Evolutionary conservation across 2,888 invertebrate species (phyloP).

Genomic region (Cryptus armator): DNA sequence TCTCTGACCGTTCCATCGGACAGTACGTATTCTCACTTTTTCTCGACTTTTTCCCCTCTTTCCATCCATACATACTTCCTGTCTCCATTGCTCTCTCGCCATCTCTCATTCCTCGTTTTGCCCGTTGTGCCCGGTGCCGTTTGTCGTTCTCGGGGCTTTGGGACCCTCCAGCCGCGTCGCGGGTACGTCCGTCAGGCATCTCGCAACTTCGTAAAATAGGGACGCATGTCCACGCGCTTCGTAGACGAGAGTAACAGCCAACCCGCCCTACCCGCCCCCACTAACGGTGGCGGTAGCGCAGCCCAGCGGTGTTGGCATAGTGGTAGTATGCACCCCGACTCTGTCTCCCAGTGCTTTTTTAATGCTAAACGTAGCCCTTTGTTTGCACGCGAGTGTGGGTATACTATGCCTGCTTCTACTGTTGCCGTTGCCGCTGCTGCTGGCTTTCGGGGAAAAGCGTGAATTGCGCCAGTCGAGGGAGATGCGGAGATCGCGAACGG

Average conservation of each 20-base stretch:
- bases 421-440: constrained; percentile 27
- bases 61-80: constrained; percentile 6
- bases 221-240: constrained; percentile 72
- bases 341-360: constrained; percentile 77
- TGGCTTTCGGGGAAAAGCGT: constrained; percentile 45
- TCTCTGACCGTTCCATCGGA: constrained; percentile 2
- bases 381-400: constrained; percentile 48
- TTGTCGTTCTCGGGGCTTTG: constrained; percentile 31
- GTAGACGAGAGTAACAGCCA: constrained; percentile 71
- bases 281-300: constrained; percentile 2
- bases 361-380: constrained; percentile 81
- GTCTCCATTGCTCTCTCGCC: constrained; percentile 17
- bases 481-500: constrained; percentile 70
- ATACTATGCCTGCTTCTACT: neutral
- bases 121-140: constrained; percentile 37
- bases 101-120: constrained; percentile 28
- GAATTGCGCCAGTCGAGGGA: constrained; percentile 36
- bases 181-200: constrained; percentile 36
- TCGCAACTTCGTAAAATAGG: constrained; percentile 66
- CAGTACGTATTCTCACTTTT: constrained; percentile 35
- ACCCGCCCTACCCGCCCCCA: constrained; percentile 39
- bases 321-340: constrained; percentile 46
- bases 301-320: constrained; percentile 6
- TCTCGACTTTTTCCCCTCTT: constrained; percentile 8
- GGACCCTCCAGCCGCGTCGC: constrained; percentile 18